Conservation (phyloP, 2,113 vertebrate genomes). For the Connochaetes taurinus region DNA sequence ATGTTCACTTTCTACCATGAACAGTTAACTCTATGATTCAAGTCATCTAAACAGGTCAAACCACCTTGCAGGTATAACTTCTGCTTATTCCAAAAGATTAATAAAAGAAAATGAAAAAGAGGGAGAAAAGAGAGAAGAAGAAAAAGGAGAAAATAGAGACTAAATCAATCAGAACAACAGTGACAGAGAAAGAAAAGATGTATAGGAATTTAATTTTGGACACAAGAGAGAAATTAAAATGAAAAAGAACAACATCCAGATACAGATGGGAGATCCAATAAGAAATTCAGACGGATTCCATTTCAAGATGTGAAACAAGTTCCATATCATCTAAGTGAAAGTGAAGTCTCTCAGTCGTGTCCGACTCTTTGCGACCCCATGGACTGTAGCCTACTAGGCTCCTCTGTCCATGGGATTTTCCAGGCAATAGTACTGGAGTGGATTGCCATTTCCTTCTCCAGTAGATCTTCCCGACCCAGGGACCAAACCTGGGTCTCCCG, state of each 20-base stretch:
- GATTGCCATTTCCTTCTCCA: too few species aligned
- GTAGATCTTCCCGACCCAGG: too few species aligned
- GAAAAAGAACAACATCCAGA: not conserved
- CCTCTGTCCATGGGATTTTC: too few species aligned
- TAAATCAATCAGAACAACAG: conserved; percentile 94
- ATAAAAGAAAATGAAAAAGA: conserved; percentile 76
- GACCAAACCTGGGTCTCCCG: too few species aligned
- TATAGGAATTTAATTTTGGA: conserved; percentile 94
- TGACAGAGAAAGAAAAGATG: conserved; percentile 96
- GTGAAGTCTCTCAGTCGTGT: too few species aligned
- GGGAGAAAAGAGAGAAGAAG: conserved; percentile 90
- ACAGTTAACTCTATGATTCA: not conserved
- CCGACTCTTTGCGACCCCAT: too few species aligned
- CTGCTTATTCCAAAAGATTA: not conserved
- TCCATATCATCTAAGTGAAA: not conserved
- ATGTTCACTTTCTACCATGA: not conserved
- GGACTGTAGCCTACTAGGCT: too few species aligned
- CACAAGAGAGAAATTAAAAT: conserved; percentile 80
- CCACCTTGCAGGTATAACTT: not conserved
- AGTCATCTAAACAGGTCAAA: not conserved
- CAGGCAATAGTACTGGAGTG: too few species aligned
- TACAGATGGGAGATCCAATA: not conserved
- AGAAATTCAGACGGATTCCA: not conserved
- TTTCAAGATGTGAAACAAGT: not conserved
- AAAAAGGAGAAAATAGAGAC: conserved; percentile 93